These are phyloP conservation scores for Alectoris magna DNA, from an alignment of 2,797 vertebrate species.

Conservation along the genomic window DNA sequence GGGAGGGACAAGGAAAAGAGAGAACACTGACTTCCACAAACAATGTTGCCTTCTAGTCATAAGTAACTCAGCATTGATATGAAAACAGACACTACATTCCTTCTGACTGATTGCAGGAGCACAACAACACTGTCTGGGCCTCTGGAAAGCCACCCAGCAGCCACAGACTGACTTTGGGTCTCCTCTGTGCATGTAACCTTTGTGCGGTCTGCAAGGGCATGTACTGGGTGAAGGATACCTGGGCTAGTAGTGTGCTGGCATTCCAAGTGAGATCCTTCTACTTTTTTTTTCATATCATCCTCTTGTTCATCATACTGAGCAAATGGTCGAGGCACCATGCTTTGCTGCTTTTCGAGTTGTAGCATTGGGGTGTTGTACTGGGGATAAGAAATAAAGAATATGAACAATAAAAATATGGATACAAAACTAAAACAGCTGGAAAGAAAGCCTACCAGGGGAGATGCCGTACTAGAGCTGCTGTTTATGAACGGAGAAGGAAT, in stretches of 20 bases:
- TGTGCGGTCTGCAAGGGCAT: background rate
- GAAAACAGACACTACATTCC: background rate
- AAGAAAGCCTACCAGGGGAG: no score
- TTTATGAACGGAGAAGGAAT: no score
- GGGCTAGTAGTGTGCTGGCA: background rate
- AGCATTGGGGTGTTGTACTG: background rate
- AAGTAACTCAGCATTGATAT: background rate
- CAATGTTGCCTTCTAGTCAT: background rate
- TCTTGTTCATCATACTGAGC: background rate
- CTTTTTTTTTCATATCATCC: background rate
- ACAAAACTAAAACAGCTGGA: background rate
- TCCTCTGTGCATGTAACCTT: background rate
- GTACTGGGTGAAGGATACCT: background rate
- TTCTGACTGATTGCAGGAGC: fast-evolving
- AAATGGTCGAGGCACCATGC: background rate
- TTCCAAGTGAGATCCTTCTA: background rate
- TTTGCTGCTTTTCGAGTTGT: background rate
- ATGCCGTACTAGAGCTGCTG: no score
- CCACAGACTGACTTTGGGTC: background rate
- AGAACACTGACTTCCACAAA: fast-evolving
- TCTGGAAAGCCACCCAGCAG: background rate
- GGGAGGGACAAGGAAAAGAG: background rate
- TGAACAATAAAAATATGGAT: background rate
- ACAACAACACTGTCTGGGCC: background rate
- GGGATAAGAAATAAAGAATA: background rate